Percentiles rank a stretch among this genome's conserved stretches.
phyloP scores from a whole-genome alignment of 2,797 vertebrate genomes.

The Anableps anableps region DNA sequence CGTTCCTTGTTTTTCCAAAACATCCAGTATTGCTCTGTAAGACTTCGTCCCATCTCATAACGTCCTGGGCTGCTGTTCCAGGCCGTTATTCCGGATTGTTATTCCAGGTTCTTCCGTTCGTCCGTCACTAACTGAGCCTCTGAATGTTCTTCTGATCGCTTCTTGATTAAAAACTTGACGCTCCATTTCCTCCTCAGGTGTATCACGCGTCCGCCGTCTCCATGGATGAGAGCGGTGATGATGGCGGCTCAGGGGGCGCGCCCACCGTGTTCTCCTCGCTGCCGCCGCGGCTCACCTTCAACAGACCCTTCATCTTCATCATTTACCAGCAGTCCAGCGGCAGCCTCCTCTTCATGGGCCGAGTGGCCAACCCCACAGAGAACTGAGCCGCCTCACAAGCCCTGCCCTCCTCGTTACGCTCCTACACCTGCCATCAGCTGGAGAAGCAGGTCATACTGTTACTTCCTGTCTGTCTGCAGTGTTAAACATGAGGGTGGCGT shows the following conservation, averaged over 20 bases:
- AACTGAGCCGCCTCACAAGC: conserved; percentile 46
- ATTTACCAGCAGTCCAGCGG: conserved; percentile 85
- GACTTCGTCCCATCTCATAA: not conserved
- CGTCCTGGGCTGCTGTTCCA: not conserved
- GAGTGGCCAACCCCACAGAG: conserved; percentile 82
- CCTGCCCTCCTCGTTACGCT: not conserved
- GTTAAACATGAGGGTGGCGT: not conserved
- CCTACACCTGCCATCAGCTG: not conserved
- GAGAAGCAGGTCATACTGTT: not conserved
- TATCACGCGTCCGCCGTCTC: conserved; percentile 82
- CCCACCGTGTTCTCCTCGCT: conserved; percentile 65
- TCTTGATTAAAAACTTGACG: not conserved
- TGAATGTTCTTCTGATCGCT: not conserved
- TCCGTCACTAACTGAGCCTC: not conserved
- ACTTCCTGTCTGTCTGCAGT: not conserved
- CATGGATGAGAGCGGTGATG: conserved; percentile 76
- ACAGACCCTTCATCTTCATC: conserved; percentile 88
- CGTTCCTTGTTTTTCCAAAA: too few species aligned
- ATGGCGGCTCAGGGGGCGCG: conserved; percentile 42
- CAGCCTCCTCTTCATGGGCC: conserved; percentile 85
- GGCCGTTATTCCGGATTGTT: not conserved
- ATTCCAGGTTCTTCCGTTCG: not conserved
- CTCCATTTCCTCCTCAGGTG: conserved; percentile 73
- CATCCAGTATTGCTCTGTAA: not conserved
- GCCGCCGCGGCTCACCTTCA: conserved; percentile 84